These are phyloP conservation scores for Microcebus murinus DNA, from an alignment of 2,113 vertebrate genomes.

Conservation along the genomic window DNA sequence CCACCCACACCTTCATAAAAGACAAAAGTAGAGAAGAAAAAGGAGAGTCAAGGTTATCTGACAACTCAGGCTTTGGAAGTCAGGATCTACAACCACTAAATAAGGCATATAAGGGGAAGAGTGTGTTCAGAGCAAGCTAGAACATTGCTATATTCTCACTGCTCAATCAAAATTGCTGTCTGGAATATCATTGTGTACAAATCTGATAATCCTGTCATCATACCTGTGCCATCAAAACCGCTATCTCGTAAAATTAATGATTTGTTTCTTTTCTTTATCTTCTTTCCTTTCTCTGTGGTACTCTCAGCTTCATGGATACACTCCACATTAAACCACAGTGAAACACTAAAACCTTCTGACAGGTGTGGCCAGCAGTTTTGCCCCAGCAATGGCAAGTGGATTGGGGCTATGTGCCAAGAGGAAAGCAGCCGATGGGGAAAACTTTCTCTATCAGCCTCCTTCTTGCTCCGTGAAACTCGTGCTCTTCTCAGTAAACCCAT, in stretches of 20 bases:
- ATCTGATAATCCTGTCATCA: background rate
- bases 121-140: background rate
- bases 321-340: slow-evolving; percentile 92
- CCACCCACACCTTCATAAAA: rapidly evolving
- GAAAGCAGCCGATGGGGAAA: slow-evolving; percentile 88
- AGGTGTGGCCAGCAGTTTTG: slow-evolving; percentile 99
- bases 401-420: slow-evolving; percentile 94
- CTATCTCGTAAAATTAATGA: slow-evolving; percentile 70
- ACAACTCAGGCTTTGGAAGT: background rate
- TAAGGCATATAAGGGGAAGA: background rate
- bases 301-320: slow-evolving; percentile 74
- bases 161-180: background rate
- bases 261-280: slow-evolving; percentile 80
- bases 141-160: background rate
- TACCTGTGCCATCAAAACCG: slow-evolving; percentile 86
- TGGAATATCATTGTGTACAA: background rate
- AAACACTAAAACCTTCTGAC: slow-evolving; percentile 95
- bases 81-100: background rate
- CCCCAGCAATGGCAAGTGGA: slow-evolving; percentile 94
- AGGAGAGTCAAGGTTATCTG: background rate
- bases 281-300: slow-evolving; percentile 84
- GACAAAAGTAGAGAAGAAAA: background rate
- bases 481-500: slow-evolving; percentile 83
- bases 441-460: slow-evolving; percentile 84
- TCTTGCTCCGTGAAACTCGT: slow-evolving; percentile 86